Conservation (phyloP, 2,888 invertebrate species). For the Erebia aethiops region DNA sequence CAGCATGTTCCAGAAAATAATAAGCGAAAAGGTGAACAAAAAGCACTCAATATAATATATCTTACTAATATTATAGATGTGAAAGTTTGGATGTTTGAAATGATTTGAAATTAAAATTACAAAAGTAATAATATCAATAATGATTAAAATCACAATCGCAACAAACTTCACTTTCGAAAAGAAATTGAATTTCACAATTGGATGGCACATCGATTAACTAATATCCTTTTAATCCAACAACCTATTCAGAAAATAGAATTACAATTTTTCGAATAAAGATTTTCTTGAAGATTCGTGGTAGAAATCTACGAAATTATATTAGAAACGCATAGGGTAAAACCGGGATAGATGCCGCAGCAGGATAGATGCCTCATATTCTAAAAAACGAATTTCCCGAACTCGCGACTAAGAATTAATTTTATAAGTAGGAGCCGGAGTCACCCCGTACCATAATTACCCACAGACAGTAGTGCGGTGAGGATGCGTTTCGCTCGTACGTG, state of each 20-base stretch:
- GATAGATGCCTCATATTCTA: too few species aligned
- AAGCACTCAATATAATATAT: too few species aligned
- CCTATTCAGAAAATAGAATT: neutral
- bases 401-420: too few species aligned
- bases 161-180: neutral
- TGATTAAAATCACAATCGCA: neutral
- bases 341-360: too few species aligned
- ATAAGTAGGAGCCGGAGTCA: too few species aligned
- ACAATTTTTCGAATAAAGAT: neutral
- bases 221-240: neutral
- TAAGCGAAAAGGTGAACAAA: too few species aligned
- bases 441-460: too few species aligned
- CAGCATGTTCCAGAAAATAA: conserved; percentile 32
- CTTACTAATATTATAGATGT: neutral
- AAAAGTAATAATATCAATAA: neutral
- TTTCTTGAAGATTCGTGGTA: neutral
- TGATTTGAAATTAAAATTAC: too few species aligned
- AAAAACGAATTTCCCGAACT: too few species aligned
- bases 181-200: neutral
- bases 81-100: neutral
- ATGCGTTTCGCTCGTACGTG: too few species aligned
- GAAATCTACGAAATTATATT: neutral
- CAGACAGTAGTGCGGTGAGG: too few species aligned
- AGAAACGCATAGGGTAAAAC: neutral
- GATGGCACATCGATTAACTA: neutral